A percentile compares a stretch with the other conserved stretches of the same genome.
These are phyloP conservation scores for Sparus aurata DNA, from an alignment of 2,797 vertebrate genomes.

Conservation along the genomic window DNA sequence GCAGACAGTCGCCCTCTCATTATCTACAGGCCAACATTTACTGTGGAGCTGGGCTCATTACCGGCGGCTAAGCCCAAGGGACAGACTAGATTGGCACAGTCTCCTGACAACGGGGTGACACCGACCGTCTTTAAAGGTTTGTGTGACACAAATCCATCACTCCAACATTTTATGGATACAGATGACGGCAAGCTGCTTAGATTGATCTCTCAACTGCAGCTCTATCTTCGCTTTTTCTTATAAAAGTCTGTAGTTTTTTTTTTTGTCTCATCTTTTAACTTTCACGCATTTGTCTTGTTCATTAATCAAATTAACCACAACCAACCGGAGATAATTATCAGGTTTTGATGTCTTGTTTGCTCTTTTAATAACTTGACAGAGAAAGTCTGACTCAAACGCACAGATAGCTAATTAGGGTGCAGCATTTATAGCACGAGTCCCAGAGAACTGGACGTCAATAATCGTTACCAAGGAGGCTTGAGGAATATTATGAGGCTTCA, in stretches of 20 bases:
- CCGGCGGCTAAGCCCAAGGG: conserved; percentile 35
- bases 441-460: conserved; percentile 23
- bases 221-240: background rate
- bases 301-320: background rate
- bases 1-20: conserved; percentile 59
- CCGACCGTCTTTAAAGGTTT: conserved; percentile 14
- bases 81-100: conserved; percentile 35
- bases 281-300: background rate
- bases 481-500: conserved; percentile 37
- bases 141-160: conserved; percentile 7
- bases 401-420: conserved; percentile 11
- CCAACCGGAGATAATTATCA: background rate
- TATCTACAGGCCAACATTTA: conserved; percentile 60
- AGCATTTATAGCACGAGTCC: background rate
- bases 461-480: background rate
- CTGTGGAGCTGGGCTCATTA: conserved; percentile 61
- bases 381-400: conserved; percentile 20
- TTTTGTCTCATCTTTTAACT: background rate
- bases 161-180: background rate
- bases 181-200: background rate
- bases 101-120: conserved; percentile 38
- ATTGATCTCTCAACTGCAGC: background rate
- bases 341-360: background rate
- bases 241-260: background rate
- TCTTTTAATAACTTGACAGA: conserved; percentile 17